Base-by-base conservation (phyloP, 2,797 vertebrate genomes). In the Chloroceryle amazona region DNA sequence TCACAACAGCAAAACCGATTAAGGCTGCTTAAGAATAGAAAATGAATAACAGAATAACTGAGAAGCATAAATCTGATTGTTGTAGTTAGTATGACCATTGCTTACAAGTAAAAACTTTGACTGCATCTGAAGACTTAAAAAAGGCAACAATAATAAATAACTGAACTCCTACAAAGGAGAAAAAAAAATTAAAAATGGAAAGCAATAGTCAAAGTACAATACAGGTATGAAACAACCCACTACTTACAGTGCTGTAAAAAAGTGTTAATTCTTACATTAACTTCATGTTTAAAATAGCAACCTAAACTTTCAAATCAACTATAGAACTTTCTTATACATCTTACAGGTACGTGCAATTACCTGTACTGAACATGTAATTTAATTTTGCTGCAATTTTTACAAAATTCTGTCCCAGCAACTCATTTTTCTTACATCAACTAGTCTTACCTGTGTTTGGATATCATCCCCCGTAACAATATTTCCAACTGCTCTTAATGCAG, bases 401-500 rank as follows among this genome's bases (percentile, higher is more conserved):
- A 80, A 74, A 93, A 70, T 47, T 86, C 20, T 67, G 8, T 73
- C 31, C 31, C 52, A 70, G 2, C 21, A 39, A 84, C 44, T 63
- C 6, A 42, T 55, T 86, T 95, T 81, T 86, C 46, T 80, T 33
- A 88, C 61, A 84, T 81, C 62, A 73, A 70, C 4, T 94, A 57
- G 67, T 92, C 97, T 97, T 96, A 99, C 99, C 98, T 99, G 99
- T 93, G 99, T 99, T 97, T 99, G 99, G 89, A 99, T 98, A 97
- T 99, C 99, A 97, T 99, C 99, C 93, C 99, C 99, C 81, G 99
- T 99, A 85, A 99, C 99, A 93, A 99, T 99, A 98, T 99, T 99
- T 95, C 99, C 99, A 96, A 99, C 99, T 62, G 99, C 99, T 97
- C 99, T 98, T 94, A 99, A 97, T 63, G 99, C 99, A 97, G 99